A percentile compares a stretch with the other conserved stretches of the same genome.
phyloP scores from a whole-genome alignment of 2,113 vertebrate species.

The Anarhynchus alexandrinus region DNA sequence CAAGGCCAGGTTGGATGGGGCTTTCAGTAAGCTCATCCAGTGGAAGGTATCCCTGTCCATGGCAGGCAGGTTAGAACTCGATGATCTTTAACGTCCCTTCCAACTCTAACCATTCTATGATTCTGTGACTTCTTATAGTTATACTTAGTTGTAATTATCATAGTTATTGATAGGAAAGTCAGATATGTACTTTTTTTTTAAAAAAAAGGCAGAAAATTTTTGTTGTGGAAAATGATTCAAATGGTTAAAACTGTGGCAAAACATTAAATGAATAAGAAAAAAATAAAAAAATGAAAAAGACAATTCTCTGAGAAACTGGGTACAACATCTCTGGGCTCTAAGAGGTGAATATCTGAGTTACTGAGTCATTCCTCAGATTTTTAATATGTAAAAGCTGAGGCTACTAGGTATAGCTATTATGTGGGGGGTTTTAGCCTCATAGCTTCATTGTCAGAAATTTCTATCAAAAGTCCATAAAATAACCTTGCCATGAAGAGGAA shows the following conservation, averaged over 20 bases:
- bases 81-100: neutral
- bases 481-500: conserved; percentile 31
- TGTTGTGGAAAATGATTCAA: neutral
- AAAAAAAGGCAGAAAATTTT: neutral
- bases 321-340: neutral
- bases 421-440: neutral
- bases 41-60: neutral
- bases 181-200: neutral
- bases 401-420: neutral
- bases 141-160: neutral
- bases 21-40: neutral
- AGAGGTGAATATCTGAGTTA: neutral
- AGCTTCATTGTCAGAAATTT: conserved; percentile 45
- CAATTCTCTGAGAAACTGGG: neutral
- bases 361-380: neutral
- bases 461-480: conserved; percentile 50
- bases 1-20: neutral
- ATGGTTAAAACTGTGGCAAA: neutral
- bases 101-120: neutral
- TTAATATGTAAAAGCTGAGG: neutral
- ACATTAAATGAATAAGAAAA: neutral
- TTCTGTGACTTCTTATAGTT: neutral
- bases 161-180: neutral
- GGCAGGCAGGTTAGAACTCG: neutral
- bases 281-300: neutral